Base-by-base conservation (phyloP, 2,797 vertebrate genomes). In the Aeoliscus strigatus region DNA sequence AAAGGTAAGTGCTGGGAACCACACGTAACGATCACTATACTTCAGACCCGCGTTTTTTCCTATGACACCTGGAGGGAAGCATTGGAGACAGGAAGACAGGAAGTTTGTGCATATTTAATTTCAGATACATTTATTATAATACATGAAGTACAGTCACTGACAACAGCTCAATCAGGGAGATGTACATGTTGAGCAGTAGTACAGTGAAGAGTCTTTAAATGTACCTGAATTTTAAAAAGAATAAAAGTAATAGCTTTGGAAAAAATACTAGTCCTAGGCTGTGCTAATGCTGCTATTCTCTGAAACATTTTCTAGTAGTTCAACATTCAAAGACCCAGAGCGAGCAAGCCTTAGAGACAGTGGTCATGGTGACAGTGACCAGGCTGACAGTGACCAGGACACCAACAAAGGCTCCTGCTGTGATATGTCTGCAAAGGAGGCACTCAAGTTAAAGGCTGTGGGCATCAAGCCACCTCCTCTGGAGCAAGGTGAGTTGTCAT, bases 401-500 rank as follows among this genome's bases (percentile, higher is more conserved):
- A 99, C 96, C 85, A 99, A 98, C 90, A 98, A 97, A 92, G 94
- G 96, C 84, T 99, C 96, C 82, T 99, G 94, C 90, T 98, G 95
- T 60, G 96, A 98, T 83, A 98, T 99, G 96, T 95, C 95, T 60
- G 95, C 95, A 75, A 99, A 96, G 81, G 96, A 99, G 73, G 94
- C 96, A 57, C 94, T 98, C 80, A 98, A 98, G 88, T 89, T 98
- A 88, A 98, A 97, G 91, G 93, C 93, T 28, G 87, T 92, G 49
- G 91, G 95, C 47, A 83, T 93, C 74, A 96, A 94, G 87, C 93
- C 91, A 56, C 94, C 94, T 32, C 93, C 92, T 51, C 77, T 93
- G 70, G 95, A 97, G 81, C 95, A 95, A 94, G 96, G 95, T 98
- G 89, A 94, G 93, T 84, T 80, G 58, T 87, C 81, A 12, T 33